Evolutionary conservation across 2,888 invertebrate species (phyloP), one percentile per base, ranked within the genome.

Genomic region (Epinotia bilunana): DNA sequence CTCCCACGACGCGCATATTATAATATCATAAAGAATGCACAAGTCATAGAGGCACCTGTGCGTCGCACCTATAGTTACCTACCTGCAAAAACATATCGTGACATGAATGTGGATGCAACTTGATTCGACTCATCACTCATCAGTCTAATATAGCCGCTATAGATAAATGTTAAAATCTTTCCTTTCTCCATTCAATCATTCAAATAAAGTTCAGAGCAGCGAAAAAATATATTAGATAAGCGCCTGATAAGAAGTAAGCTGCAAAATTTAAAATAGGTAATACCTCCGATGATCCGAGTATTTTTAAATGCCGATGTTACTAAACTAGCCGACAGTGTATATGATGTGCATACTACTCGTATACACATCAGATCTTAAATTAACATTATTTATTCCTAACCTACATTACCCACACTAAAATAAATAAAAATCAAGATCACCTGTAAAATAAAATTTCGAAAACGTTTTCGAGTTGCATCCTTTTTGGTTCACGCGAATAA

Each of bases 41-140:
- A 90, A 91, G 90, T 91, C 91, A 91, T 87, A 87, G 82, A 80
- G 80, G 84, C 91, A 91, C 90, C 91, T 91, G 91, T 90, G 85
- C 83, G 83, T 72, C 60, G 72, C 77, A 70, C 28, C 61, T 76
- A 67, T 43, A 72, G 72, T 12, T 78, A 80, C 80, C 81, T 73
- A 78, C 78, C 79, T 81, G 78, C 78, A 76, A 79, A 73, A 74
- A 70, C 67, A 49, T 74, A 77, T 76, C 65, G 55, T 78, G 70
- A 78, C 33, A 68, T 55, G 70, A 78, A 79, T 74, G 78, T 43
- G 67, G 72, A 74, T 79, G 77, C 77, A 82, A 78, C 81, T 80
- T 74, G 5, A 13, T 75, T 75, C 13, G 11, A 55, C 18, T 9
- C 55, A 18, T 28, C 16, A 55, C 18, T 9, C 55, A 18, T 28